Base-by-base conservation (phyloP, 2,888 invertebrate genomes). In the Blera fallax region DNA sequence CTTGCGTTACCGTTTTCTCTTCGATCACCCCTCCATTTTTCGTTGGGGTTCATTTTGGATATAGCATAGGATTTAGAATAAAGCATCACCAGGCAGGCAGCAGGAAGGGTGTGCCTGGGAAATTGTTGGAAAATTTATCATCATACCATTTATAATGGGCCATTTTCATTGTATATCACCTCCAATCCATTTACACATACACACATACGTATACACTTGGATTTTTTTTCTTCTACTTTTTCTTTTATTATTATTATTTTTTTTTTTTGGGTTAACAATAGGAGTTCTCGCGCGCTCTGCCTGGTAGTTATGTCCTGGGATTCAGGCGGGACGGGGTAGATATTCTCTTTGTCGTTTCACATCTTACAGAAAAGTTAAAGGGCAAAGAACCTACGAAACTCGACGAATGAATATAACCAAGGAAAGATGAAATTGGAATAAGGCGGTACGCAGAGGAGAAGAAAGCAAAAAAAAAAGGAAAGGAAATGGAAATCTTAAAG, bases 401-500 rank as follows among this genome's bases (percentile, higher is more conserved):
- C 6, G n/a, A 5, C 18, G 14, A 40, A 34, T 43, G 27, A 56
- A 52, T 11, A 69, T 21, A 50, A 48, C 24, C 29, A 10, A 11
- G 37, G 27, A 27, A n/a, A 8, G 52, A 34, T 6, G 50, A 34
- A 10, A 16, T n/a, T 11, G 11, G 32, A 37, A n/a, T 14, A 18
- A 16, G 8, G n/a, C 16, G 8, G 7, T 8, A 8, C n/a, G 8
- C 27, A 29, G 8, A 2, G 14, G 0, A 10, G 45, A 10, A 8
- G 4, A 65, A 10, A 32, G n/a, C 37, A 52, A 43, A 29, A n/a
- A 54, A 14, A 43, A 34, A 27, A 14, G 56, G 27, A 43, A 67
- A 64, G 78, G 70, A 79, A 79, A 79, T 79, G 64, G 64, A 79
- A 72, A 64, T 79, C 78, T 79, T 79, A 72, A 79, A 79, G 78